Evolutionary conservation across 2,113 vertebrate genomes (phyloP).

Genomic region (Pollachius pollachius): DNA sequence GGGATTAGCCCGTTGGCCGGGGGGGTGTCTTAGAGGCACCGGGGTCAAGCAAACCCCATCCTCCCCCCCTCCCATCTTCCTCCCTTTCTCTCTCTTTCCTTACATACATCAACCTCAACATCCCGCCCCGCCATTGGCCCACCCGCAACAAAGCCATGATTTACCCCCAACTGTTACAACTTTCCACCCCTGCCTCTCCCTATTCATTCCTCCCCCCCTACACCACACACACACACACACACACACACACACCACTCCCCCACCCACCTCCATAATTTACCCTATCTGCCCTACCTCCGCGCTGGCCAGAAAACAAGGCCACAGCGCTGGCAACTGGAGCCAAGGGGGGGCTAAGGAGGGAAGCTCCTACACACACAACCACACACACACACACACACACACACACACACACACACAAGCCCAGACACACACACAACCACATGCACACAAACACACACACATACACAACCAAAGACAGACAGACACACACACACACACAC

Average conservation of each 20-base stretch:
- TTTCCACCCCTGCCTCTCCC: conserved; percentile 42
- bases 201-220: conserved; percentile 42
- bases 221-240: too few species aligned
- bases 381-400: too few species aligned
- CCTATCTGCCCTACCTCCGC: conserved; percentile 53
- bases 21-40: conserved; percentile 37
- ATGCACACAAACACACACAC: too few species aligned
- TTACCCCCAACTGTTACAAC: conserved; percentile 58
- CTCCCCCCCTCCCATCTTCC: conserved; percentile 14
- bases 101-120: conserved; percentile 51
- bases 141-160: conserved; percentile 46
- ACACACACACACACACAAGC: too few species aligned
- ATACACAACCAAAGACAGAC: too few species aligned
- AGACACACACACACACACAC: too few species aligned
- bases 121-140: conserved; percentile 37
- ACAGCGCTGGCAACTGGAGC: conserved; percentile 47
- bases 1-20: conserved; percentile 54
- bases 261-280: conserved; percentile 49
- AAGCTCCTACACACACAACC: conserved; percentile 10
- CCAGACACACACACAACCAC: too few species aligned
- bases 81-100: conserved; percentile 24
- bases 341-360: conserved; percentile 45
- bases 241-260: too few species aligned
- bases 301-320: conserved; percentile 48
- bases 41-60: conserved; percentile 41